These are phyloP conservation scores for Drosophila kikkawai DNA, from an alignment of 1,140 invertebrate species.

Conservation along the genomic window DNA sequence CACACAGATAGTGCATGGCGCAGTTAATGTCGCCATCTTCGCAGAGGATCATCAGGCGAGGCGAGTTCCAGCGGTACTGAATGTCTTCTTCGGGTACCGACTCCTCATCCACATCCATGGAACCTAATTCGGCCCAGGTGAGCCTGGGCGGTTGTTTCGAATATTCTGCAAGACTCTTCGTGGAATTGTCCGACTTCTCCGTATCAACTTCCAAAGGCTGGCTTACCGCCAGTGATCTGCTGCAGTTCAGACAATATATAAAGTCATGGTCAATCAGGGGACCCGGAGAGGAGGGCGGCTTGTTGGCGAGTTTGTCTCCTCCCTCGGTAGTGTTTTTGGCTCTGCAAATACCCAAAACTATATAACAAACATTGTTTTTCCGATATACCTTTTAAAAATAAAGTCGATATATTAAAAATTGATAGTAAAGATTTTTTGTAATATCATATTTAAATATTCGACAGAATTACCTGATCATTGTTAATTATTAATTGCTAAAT, in stretches of 20 bases:
- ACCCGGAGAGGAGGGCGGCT: background rate
- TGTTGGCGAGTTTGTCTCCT: background rate
- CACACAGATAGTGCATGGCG: constrained; percentile 55
- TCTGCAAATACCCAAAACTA: background rate
- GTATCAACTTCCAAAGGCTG: background rate
- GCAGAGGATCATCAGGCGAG: constrained; percentile 66
- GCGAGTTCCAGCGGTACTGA: constrained; percentile 41
- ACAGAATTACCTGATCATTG: background rate
- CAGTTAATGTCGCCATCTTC: constrained; percentile 68
- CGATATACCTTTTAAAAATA: no score
- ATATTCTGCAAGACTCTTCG: background rate
- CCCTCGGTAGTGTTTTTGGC: background rate
- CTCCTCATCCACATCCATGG: background rate
- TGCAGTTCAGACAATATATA: constrained; percentile 42
- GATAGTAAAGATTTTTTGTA: background rate
- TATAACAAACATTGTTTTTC: background rate
- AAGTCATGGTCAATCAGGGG: constrained; percentile 49
- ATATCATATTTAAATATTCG: background rate
- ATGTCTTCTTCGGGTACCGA: constrained; percentile 6
- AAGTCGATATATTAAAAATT: no score
- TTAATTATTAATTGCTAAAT: background rate
- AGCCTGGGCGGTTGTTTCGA: background rate
- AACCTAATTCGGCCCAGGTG: background rate
- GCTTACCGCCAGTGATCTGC: constrained; percentile 7
- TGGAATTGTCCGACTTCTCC: background rate